phyloP scores from a whole-genome alignment of 2,113 vertebrate genomes.

The Oreocharis arfaki region DNA sequence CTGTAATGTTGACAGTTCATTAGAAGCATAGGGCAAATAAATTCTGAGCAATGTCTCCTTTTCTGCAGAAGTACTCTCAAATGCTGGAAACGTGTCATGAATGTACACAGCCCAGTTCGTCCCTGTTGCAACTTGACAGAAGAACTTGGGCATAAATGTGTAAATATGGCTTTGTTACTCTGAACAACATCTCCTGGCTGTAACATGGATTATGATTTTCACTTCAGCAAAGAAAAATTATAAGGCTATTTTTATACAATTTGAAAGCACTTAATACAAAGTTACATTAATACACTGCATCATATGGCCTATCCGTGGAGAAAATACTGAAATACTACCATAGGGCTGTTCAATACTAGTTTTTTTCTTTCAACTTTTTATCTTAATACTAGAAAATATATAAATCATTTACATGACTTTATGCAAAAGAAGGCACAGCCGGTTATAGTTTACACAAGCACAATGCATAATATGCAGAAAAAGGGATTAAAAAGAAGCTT shows the following conservation, averaged over 20 bases:
- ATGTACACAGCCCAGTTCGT: neutral
- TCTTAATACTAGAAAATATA: conserved; percentile 84
- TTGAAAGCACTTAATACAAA: conserved; percentile 85
- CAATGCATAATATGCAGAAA: conserved; percentile 80
- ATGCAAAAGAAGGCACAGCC: conserved; percentile 92
- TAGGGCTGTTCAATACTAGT: conserved; percentile 78
- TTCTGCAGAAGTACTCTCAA: conserved; percentile 1
- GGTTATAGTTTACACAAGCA: conserved; percentile 86
- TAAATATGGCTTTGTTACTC: conserved; percentile 63
- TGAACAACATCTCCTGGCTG: conserved; percentile 48
- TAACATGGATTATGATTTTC: conserved; percentile 34
- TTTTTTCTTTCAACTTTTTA: conserved; percentile 75
- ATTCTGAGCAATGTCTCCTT: neutral
- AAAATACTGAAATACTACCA: conserved; percentile 76
- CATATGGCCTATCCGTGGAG: conserved; percentile 68
- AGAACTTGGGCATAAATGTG: neutral
- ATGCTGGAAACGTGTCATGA: neutral
- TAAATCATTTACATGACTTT: conserved; percentile 85
- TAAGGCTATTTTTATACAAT: conserved; percentile 75
- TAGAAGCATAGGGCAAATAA: neutral
- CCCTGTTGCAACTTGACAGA: neutral
- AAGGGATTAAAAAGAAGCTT: conserved; percentile 68
- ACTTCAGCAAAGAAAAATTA: conserved; percentile 73
- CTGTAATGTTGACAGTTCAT: neutral
- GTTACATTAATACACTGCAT: conserved; percentile 73